Evolutionary conservation across 2,113 vertebrate species (phyloP).

Genomic region (Platichthys flesus): DNA sequence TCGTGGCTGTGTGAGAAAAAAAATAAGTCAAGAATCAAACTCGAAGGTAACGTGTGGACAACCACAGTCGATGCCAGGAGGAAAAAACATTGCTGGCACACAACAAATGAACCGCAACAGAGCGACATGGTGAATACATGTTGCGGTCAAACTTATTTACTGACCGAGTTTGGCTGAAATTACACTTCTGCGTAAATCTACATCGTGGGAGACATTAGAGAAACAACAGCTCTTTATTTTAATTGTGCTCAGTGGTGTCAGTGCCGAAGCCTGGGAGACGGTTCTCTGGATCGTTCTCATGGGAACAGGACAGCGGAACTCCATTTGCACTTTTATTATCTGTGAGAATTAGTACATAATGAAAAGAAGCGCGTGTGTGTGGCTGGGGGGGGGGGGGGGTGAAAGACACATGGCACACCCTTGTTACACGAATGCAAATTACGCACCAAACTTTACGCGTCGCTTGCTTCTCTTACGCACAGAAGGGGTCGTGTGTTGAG

Average conservation of each 20-base stretch:
- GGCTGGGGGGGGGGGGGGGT: background rate
- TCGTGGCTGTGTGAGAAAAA: too few relatives aligned
- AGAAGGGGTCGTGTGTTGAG: background rate
- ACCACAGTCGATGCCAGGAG: too few relatives aligned
- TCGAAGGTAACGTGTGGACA: too few relatives aligned
- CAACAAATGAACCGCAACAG: too few relatives aligned
- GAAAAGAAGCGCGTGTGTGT: conserved; percentile 25
- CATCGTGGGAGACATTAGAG: background rate
- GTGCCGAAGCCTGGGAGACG: background rate
- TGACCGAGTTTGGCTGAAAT: too few relatives aligned
- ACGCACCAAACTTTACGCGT: background rate
- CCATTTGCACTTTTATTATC: conserved; percentile 32
- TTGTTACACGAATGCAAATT: conserved; percentile 24
- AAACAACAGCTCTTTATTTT: background rate
- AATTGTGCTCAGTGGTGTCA: background rate
- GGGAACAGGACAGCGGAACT: conserved; percentile 24
- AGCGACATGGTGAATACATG: too few relatives aligned
- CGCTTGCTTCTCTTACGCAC: background rate
- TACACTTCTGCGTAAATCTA: too few relatives aligned
- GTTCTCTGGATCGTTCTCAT: conserved; percentile 15
- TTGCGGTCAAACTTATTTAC: too few relatives aligned
- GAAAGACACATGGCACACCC: background rate
- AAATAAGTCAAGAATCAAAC: too few relatives aligned
- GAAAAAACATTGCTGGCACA: too few relatives aligned
- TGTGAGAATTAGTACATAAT: conserved; percentile 34